Base-by-base conservation (phyloP, 2,113 vertebrate genomes). In the Mus spicilegus region DNA sequence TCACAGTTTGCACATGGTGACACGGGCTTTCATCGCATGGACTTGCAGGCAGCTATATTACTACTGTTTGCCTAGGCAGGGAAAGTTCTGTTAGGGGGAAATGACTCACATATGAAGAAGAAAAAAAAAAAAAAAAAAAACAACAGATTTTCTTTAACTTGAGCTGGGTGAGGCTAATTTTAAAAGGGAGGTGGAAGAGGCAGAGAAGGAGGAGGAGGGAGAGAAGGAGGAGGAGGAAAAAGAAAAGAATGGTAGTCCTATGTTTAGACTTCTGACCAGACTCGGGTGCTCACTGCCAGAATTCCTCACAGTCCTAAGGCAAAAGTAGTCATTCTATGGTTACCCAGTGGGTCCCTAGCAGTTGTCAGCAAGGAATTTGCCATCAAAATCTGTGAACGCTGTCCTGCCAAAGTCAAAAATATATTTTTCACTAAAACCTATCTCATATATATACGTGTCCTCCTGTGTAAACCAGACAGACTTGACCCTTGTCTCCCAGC, bases 1-100 rank as follows among this genome's bases (percentile, higher is more conserved):
- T 98, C 98, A 95, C 96, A 94, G 98, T 97, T 97, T 97, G 89
- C 93, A 89, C 92, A 90, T 76, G 96, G 96, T 90, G 96, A 96
- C 91, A 93, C 92, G 9, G 0, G 84, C 77, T 85, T 91, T 95
- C 88, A 80, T 84, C 78, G 26, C 90, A 5, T 5, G 93, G 82
- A 78, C 86, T 87, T 91, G 78, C 51, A 10, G 89, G 80, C 17
- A 3, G 46, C 89, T 89, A 1, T 36, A 86, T 89, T 70, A 78
- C 69, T 19, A 24, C 69, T 16, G 87, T 65, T 91, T 93, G 63
- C 88, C 90, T 49, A 67, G 5, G 82, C 33, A 70, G 76, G 61
- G 54, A 75, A 75, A 42, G 78, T 63, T 82, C 76, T 89, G 73
- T n/a, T 61, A 65, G 67, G 72, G 3, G n/a, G 76, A 70, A 95